Evolutionary conservation across 1,140 invertebrate species (phyloP), one percentile per base, ranked within the genome.

Genomic region (Trichoplusia ni): DNA sequence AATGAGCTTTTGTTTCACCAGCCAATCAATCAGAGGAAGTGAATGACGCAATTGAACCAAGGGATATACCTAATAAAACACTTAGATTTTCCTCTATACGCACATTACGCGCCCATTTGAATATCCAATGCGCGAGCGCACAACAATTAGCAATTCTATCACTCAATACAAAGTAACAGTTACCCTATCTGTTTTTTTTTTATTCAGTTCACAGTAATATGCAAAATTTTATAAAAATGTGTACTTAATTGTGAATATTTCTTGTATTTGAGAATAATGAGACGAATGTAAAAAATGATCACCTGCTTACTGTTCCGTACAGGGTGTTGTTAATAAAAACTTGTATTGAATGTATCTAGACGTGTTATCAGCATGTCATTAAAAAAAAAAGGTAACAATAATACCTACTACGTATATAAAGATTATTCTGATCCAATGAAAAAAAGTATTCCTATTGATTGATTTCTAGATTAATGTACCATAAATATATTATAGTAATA

Each of bases 121-220:
- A 69, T 69, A 61, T 64, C 49, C 54, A 69, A 54, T 69, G 27
- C 16, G 29, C 64, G n/a, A n/a, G n/a, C n/a, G n/a, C n/a, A n/a
- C 42, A 14, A 8, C 33, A 59, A 59, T 59, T 42, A 44, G 54
- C 54, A 59, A 31, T 59, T 59, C 23, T 37, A 56, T 64, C 11
- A 53, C 18, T 33, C 9, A 7, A 4, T 31, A 37, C 35, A 38
- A 14, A 27, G 27, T 51, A 51, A 27, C 13, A n/a, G n/a, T n/a
- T 27, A 47, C 46, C 25, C 29, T 51, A 6, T 33, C 19, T 31
- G 25, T 18, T 18, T 19, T 18, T 16, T 51, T 16, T 31, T 9
- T 51, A 33, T 18, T 29, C 27, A 2, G 13, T 19, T 33, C 46
- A 51, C 33, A 33, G 46, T 51, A 51, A 33, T 13, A 51, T 51